Conservation (phyloP, 1,140 invertebrate species). For the Eueides isabella region DNA sequence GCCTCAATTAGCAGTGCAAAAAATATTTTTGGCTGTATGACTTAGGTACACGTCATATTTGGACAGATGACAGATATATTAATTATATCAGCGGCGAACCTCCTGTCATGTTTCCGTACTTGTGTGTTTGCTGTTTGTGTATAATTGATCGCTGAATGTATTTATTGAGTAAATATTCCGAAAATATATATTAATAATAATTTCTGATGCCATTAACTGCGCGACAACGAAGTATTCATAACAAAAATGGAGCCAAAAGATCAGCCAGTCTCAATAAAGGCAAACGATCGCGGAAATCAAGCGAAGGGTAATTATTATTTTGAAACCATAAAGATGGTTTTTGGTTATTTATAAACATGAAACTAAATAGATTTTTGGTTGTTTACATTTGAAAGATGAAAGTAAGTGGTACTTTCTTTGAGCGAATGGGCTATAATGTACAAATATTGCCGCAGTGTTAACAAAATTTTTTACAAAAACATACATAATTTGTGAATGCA, state of each 20-base stretch:
- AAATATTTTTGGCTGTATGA: not conserved
- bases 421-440: too few relatives aligned
- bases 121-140: not conserved
- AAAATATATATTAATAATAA: not conserved
- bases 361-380: not conserved
- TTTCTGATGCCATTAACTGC: constrained; percentile 68
- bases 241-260: constrained; percentile 72
- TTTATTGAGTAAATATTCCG: constrained; percentile 12
- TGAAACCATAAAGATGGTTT: not conserved
- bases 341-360: not conserved
- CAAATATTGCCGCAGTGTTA: too few relatives aligned
- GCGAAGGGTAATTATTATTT: constrained; percentile 60
- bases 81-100: not conserved
- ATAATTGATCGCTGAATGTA: constrained; percentile 16
- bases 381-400: not conserved
- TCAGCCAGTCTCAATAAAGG: constrained; percentile 69
- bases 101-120: not conserved
- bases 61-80: not conserved
- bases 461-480: too few relatives aligned
- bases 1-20: not conserved
- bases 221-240: constrained; percentile 72
- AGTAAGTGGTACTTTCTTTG: not conserved
- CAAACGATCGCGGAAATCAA: constrained; percentile 61
- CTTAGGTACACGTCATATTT: constrained; percentile 7
- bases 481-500: too few relatives aligned